phyloP scores from a whole-genome alignment of 1,140 invertebrate genomes.

The Pantala flavescens region DNA sequence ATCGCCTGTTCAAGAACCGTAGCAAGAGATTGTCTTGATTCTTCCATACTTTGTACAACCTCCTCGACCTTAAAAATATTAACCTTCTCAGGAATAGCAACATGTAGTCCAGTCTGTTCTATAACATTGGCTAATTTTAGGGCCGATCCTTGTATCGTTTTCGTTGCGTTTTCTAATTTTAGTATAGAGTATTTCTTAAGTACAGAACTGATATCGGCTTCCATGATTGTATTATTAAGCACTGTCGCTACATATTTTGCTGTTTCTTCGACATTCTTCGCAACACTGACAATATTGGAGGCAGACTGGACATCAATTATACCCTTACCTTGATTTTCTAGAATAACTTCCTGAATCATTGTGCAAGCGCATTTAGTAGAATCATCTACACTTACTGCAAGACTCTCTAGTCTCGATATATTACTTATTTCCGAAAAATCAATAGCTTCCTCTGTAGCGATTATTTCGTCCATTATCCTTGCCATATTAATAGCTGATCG shows the following conservation, averaged over 20 bases:
- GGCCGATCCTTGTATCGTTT: background rate
- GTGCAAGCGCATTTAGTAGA: background rate
- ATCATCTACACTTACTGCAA: background rate
- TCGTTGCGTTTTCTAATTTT: background rate
- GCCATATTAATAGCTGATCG: background rate
- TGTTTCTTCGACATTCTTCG: background rate
- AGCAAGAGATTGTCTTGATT: conserved; percentile 14
- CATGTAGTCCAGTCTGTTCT: background rate
- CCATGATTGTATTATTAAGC: background rate
- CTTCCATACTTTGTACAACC: background rate
- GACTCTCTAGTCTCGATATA: background rate
- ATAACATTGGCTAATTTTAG: background rate
- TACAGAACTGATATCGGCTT: background rate
- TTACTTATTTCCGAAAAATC: background rate
- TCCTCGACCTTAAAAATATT: background rate
- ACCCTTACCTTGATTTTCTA: background rate
- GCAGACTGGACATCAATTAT: background rate
- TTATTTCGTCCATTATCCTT: background rate
- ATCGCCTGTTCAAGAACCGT: conserved; percentile 12
- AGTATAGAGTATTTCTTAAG: background rate
- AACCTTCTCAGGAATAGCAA: background rate
- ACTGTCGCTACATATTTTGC: background rate
- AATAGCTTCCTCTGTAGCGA: background rate
- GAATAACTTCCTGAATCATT: background rate
- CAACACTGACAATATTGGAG: background rate